Base-by-base conservation (phyloP, 1,140 invertebrate species). In the Ceratitis capitata region DNA sequence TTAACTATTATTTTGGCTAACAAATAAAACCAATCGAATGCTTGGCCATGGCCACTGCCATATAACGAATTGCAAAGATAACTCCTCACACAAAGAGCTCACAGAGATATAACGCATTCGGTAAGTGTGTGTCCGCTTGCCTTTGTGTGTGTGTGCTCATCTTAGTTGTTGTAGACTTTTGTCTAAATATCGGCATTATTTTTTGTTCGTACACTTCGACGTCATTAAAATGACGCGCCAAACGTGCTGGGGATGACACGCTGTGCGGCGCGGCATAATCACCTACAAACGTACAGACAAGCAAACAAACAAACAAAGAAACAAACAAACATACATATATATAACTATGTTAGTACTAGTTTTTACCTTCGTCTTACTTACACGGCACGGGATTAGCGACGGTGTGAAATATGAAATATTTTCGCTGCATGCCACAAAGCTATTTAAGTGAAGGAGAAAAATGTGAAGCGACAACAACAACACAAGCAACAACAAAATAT, bases 151-250 rank as follows among this genome's bases (percentile, higher is more conserved):
- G n/a, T 26, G 3, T 16, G 23, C 69, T 74, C 39, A 74, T 9
- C 69, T 2, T 14, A 29, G 29, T 69, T 19, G 6, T 5, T 2
- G 19, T 69, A 39, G 64, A 69, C 19, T 78, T 78, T 42, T 47
- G 39, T 78, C 39, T 78, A 78, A 78, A 78, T 78, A 78, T 78
- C 69, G 69, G n/a, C n/a, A n/a, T n/a, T 78, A 45, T 78, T n/a
- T 78, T 78, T 78, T 39, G 39, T 78, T 35, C 32, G 32, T 14
- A 78, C 69, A 78, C 69, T 45, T 78, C 39, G 45, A 78, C 69
- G 69, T 78, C 69, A 78, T 78, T 78, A 78, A 78, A 78, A 78
- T 78, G 69, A 78, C 69, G 69, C 69, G 69, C n/a, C 69, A 45
- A 47, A 78, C 69, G 69, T 78, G 69, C 69, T 26, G 69, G 9